These are phyloP conservation scores for Vulpes ferrilata DNA, from an alignment of 2,113 vertebrate genomes.

Conservation along the genomic window DNA sequence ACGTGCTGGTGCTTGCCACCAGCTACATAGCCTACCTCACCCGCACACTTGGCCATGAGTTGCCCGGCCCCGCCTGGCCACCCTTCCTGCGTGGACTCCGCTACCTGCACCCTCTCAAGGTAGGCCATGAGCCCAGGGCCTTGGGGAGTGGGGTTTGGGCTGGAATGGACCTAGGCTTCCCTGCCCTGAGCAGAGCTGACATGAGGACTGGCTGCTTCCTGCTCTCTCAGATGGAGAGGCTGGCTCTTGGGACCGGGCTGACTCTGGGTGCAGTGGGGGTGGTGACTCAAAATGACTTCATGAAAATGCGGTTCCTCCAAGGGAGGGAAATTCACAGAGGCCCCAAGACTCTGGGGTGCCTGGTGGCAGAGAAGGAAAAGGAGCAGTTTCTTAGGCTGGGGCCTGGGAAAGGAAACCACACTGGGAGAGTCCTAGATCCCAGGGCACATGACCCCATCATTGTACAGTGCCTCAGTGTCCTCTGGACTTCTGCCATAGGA, in stretches of 20 bases:
- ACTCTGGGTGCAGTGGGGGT: neutral
- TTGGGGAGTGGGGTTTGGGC: neutral
- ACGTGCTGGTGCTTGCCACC: slow-evolving; percentile 92
- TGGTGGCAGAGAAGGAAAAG: neutral
- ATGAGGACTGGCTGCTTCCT: neutral
- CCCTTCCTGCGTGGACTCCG: slow-evolving; percentile 84
- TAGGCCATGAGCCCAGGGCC: slow-evolving; percentile 48
- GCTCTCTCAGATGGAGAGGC: neutral
- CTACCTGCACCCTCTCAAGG: slow-evolving; percentile 93
- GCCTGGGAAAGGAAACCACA: neutral
- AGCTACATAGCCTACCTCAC: slow-evolving; percentile 94
- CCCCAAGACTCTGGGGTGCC: neutral
- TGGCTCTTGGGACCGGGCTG: neutral
- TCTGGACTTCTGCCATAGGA: neutral
- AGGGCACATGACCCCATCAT: fast-evolving
- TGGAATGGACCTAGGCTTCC: neutral
- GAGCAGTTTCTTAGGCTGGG: neutral
- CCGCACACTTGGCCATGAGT: slow-evolving; percentile 88
- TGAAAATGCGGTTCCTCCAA: neutral
- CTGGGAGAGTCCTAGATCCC: neutral
- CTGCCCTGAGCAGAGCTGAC: neutral
- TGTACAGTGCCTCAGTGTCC: fast-evolving
- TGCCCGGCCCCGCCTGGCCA: slow-evolving; percentile 45
- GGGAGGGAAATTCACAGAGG: neutral
- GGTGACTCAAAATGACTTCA: neutral